Conservation (phyloP, 2,888 invertebrate species). For the Drosophila ezoana region DNA sequence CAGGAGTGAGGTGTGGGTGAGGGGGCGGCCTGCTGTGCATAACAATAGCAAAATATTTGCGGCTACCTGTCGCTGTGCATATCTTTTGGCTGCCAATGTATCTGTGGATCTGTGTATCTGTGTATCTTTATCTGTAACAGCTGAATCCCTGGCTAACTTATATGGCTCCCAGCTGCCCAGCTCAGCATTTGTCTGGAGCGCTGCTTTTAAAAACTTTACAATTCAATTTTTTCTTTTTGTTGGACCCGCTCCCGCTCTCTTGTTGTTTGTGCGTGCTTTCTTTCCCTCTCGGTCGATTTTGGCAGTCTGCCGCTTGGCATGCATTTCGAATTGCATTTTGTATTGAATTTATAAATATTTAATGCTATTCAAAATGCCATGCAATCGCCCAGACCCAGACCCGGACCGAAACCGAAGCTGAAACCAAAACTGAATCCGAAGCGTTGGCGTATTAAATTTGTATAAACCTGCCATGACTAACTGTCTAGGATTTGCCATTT, state of each 20-base stretch:
- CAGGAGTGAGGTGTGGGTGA: background rate
- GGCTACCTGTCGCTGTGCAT: constrained; percentile 61
- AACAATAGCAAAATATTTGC: constrained; percentile 47
- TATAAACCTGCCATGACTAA: constrained; percentile 59
- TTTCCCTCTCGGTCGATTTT: constrained; percentile 26
- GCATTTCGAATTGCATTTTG: constrained; percentile 81
- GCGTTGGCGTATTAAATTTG: constrained; percentile 69
- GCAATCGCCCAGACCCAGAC: constrained; percentile 54
- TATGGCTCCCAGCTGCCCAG: constrained; percentile 43
- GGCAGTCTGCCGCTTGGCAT: constrained; percentile 71
- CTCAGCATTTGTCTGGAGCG: constrained; percentile 56
- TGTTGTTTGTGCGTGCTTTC: constrained; percentile 8
- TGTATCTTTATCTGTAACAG: constrained; percentile 19
- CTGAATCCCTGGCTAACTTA: constrained; percentile 52
- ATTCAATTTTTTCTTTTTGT: constrained; percentile 69
- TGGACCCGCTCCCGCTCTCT: background rate
- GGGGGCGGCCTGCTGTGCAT: constrained; percentile 2
- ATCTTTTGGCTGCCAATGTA: constrained; percentile 31
- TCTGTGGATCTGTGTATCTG: constrained; percentile 34
- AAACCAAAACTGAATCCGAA: constrained; percentile 29
- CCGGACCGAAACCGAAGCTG: constrained; percentile 4
- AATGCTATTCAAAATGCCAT: constrained; percentile 81
- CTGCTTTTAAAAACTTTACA: constrained; percentile 71
- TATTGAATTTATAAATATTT: constrained; percentile 85
- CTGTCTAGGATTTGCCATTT: constrained; percentile 62